phyloP scores from a whole-genome alignment of 2,113 vertebrate genomes.

The Cyrtonyx montezumae region DNA sequence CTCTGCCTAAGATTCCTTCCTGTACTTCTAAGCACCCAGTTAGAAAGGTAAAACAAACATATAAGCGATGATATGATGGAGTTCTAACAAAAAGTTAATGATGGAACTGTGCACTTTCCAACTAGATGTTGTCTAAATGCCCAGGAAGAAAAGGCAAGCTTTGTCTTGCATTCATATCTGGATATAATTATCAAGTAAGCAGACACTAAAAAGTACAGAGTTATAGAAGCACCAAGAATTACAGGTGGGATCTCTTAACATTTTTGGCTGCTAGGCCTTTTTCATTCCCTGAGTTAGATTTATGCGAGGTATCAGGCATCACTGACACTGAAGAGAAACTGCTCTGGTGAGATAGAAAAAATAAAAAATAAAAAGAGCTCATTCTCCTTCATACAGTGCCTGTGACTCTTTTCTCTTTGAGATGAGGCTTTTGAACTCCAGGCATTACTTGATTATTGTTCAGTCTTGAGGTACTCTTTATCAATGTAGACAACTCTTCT shows the following conservation, averaged over 20 bases:
- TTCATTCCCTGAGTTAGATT: not conserved
- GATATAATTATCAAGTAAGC: not conserved
- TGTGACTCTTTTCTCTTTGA: not conserved
- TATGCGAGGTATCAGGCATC: not conserved
- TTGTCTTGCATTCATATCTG: not conserved
- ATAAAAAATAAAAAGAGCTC: not conserved
- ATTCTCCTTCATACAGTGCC: not conserved
- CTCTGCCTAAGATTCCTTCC: not conserved
- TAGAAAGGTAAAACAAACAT: not conserved
- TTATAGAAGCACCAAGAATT: not conserved
- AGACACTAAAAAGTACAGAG: not conserved
- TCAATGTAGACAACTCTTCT: not conserved
- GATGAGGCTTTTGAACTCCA: not conserved
- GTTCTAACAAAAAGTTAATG: not conserved
- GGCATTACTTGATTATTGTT: not conserved
- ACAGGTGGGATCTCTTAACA: not conserved
- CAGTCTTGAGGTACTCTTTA: not conserved
- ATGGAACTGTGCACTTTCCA: not conserved
- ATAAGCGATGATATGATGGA: not conserved
- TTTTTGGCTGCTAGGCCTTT: not conserved
- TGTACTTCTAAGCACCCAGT: not conserved
- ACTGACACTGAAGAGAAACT: not conserved
- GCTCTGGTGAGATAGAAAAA: not conserved
- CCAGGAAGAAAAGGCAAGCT: not conserved
- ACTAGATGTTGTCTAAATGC: not conserved